A percentile compares a stretch with the other conserved stretches of the same genome.
phyloP scores from a whole-genome alignment of 1,140 invertebrate species.

The Chelonus insularis region DNA sequence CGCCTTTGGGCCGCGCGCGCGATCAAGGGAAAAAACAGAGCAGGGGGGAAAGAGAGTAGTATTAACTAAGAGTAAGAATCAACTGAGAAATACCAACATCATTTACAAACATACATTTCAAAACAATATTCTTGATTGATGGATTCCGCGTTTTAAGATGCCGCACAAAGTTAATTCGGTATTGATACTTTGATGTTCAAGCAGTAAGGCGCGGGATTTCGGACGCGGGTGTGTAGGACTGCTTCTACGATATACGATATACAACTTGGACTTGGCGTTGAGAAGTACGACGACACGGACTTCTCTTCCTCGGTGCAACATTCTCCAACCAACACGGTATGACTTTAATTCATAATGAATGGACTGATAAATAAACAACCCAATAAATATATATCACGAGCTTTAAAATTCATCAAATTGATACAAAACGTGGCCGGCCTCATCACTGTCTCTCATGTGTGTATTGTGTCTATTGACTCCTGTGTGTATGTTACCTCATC shows the following conservation, averaged over 20 bases:
- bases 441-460: not conserved
- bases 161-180: not conserved
- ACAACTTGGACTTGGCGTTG: not conserved
- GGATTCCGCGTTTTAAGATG: too few species aligned
- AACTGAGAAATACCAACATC: not conserved
- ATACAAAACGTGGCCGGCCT: conserved; percentile 13
- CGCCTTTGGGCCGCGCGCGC: conserved; percentile 12
- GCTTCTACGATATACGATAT: not conserved
- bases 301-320: not conserved
- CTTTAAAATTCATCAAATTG: too few species aligned
- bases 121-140: not conserved
- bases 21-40: not conserved
- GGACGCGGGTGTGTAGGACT: conserved; percentile 2
- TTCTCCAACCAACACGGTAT: not conserved
- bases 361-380: too few species aligned
- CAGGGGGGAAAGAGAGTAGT: not conserved
- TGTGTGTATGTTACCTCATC: not conserved
- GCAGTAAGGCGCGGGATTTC: not conserved
- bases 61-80: not conserved
- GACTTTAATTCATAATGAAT: not conserved
- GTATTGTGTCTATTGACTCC: not conserved
- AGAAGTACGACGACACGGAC: not conserved
- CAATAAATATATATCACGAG: too few species aligned
- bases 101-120: not conserved
- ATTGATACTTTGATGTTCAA: not conserved